A percentile compares a stretch with the other conserved stretches of the same genome.
These are phyloP conservation scores for Mesodorylaimus sp. DNA, from an alignment of 2,888 invertebrate species.

Conservation along the genomic window DNA sequence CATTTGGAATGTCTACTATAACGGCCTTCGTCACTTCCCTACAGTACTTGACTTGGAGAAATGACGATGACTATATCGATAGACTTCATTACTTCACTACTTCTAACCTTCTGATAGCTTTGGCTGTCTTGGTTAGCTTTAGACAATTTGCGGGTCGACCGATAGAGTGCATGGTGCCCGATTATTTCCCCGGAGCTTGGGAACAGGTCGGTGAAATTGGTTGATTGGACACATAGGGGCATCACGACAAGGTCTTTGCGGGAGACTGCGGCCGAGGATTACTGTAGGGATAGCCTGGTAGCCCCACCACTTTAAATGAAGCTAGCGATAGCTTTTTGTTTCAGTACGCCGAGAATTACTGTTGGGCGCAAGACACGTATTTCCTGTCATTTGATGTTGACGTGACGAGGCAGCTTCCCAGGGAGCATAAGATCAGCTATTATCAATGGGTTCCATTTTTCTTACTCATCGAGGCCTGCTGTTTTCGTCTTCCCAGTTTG, in stretches of 20 bases:
- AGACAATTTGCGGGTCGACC: slow-evolving; percentile 6
- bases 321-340: too few species aligned
- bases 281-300: too few species aligned
- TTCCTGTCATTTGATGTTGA: slow-evolving; percentile 20
- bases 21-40: too few species aligned
- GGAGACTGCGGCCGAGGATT: too few species aligned
- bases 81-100: slow-evolving; percentile 4
- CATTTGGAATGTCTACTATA: too few species aligned
- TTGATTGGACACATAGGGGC: too few species aligned
- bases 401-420: slow-evolving; percentile 7
- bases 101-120: background rate
- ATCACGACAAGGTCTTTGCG: too few species aligned
- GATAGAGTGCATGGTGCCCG: slow-evolving; percentile 5
- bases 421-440: slow-evolving; percentile 6
- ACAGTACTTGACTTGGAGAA: too few species aligned
- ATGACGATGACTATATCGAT: slow-evolving; percentile 6
- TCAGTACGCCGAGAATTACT: slow-evolving; percentile 22
- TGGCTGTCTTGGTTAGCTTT: slow-evolving; percentile 6
- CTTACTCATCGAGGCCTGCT: slow-evolving; percentile 24
- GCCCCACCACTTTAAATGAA: too few species aligned
- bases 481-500: slow-evolving; percentile 25
- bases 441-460: slow-evolving; percentile 27
- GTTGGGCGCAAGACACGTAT: slow-evolving; percentile 24
- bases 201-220: too few species aligned
- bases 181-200: slow-evolving; percentile 2